These are phyloP conservation scores for Tenebrio molitor DNA, from an alignment of 1,140 invertebrate genomes.

Conservation along the genomic window DNA sequence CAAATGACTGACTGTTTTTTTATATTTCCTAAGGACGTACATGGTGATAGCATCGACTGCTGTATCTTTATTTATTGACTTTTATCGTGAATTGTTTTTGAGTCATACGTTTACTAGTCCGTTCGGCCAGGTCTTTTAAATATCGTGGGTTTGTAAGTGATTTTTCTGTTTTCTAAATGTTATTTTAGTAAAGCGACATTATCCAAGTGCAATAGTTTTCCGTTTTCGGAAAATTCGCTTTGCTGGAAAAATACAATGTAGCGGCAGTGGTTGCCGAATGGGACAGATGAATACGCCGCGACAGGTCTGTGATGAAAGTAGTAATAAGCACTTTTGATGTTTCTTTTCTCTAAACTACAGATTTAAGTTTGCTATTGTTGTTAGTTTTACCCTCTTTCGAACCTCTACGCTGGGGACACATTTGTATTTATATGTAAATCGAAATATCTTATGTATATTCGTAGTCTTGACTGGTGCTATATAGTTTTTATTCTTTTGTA, in stretches of 20 bases:
- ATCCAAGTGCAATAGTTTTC: conserved; percentile 43
- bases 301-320: conserved; percentile 65
- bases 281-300: conserved; percentile 52
- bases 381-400: conserved; percentile 43
- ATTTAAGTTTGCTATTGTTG: conserved; percentile 49
- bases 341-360: conserved; percentile 46
- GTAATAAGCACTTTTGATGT: conserved; percentile 60
- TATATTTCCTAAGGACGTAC: conserved; percentile 25
- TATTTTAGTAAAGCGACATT: conserved; percentile 40
- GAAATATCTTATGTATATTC: conserved; percentile 59
- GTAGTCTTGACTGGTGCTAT: conserved; percentile 66
- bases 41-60: conserved; percentile 30
- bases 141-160: conserved; percentile 25
- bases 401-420: background rate
- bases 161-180: conserved; percentile 8
- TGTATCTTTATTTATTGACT: conserved; percentile 44
- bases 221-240: conserved; percentile 35
- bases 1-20: conserved; percentile 30
- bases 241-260: conserved; percentile 45
- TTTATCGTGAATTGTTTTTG: conserved; percentile 49
- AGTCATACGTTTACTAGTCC: conserved; percentile 62
- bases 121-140: conserved; percentile 57
- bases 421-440: conserved; percentile 61
- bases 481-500: conserved; percentile 60
- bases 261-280: conserved; percentile 55